Evolutionary conservation across 2,797 vertebrate genomes (phyloP).

Genomic region (Otolemur crassicaudatus): DNA sequence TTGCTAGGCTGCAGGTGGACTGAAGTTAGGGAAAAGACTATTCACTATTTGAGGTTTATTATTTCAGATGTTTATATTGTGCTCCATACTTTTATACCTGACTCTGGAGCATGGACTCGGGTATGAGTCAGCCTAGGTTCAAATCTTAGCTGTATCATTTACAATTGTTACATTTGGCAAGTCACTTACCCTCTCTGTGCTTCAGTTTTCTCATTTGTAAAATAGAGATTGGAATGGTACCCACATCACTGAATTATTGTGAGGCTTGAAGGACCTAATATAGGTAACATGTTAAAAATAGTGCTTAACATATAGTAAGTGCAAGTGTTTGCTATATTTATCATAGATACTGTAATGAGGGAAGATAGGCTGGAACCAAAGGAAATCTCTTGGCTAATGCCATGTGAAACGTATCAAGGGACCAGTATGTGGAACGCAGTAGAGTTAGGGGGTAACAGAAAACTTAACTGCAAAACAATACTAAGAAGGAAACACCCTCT

Average conservation of each 20-base stretch:
- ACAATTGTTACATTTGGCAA: constrained; percentile 18
- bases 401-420: constrained; percentile 62
- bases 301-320: constrained; percentile 45
- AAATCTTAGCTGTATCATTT: constrained; percentile 29
- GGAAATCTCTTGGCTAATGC: constrained; percentile 53
- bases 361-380: constrained; percentile 58
- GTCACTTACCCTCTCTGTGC: constrained; percentile 37
- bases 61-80: not conserved
- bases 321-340: constrained; percentile 42
- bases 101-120: constrained; percentile 24
- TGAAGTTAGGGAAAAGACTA: constrained; percentile 27
- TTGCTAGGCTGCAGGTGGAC: not conserved
- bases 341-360: constrained; percentile 46
- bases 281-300: constrained; percentile 50
- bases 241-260: not conserved
- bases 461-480: constrained; percentile 72
- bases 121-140: constrained; percentile 4
- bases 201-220: constrained; percentile 41
- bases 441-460: constrained; percentile 58
- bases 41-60: not conserved
- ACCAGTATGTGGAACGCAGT: constrained; percentile 64
- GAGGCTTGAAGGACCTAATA: constrained; percentile 53
- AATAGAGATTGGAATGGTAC: not conserved
- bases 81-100: constrained; percentile 1
- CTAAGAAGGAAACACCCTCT: constrained; percentile 69